Evolutionary conservation across 2,888 invertebrate species (phyloP), one percentile per base, ranked within the genome.

Genomic region (Thalpophila matura): DNA sequence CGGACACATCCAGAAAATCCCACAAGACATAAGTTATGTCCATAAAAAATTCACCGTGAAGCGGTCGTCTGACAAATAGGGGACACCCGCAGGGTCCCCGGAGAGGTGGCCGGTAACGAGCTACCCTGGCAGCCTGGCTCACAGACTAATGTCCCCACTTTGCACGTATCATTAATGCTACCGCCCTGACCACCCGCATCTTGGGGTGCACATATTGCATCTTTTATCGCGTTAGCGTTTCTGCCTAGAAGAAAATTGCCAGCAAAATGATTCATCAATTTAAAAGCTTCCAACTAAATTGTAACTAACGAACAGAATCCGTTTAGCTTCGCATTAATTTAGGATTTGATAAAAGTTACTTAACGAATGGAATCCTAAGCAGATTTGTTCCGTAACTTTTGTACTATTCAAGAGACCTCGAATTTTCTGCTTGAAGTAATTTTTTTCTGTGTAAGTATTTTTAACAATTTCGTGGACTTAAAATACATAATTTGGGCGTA

Each of bases 401-500:
- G 29, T 42, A 45, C 35, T 43, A 47, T 24, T 20, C 54, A 58
- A 27, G 46, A 47, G 50, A 47, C 54, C 29, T 53, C 4, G 18
- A 35, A 51, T 57, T 35, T 54, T 49, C 18, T 22, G 31, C 20
- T 46, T 33, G 22, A 49, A 20, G 24, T 57, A n/a, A 7, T 3
- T 55, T 69, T 77, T 74, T 74, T 76, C 46, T 35, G 43, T 67
- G 56, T 62, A 58, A 73, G 60, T 77, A 74, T 71, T 74, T 85
- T 86, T 86, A 83, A 79, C 74, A 74, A 83, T 82, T 81, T 81
- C 75, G 77, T 68, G 75, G 73, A 83, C 83, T 88, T 86, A 80
- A 87, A 89, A 89, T 86, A 86, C 84, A 87, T 88, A 89, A 89
- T 89, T 90, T 85, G 74, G 79, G 72, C 76, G 78, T 89, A 89